A percentile compares a stretch with the other conserved stretches of the same genome.
These are phyloP conservation scores for Trogon surrucura DNA, from an alignment of 2,113 vertebrate species.

Conservation along the genomic window DNA sequence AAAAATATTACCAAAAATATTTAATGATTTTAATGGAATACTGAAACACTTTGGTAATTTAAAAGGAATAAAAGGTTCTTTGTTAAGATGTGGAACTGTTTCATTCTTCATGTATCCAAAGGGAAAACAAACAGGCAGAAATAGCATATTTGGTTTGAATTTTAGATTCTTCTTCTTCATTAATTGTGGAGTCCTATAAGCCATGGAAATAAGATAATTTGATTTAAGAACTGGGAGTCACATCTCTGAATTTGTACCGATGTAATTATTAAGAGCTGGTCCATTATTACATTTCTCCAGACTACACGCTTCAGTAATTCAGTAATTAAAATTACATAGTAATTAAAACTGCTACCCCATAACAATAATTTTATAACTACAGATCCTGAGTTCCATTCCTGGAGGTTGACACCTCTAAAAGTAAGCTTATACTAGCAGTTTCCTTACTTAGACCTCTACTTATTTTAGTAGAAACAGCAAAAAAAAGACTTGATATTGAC, in stretches of 20 bases:
- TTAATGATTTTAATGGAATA: slow-evolving; percentile 26
- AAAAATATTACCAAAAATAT: not conserved
- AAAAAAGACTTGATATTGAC: not conserved
- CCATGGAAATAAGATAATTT: not conserved
- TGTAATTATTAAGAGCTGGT: not conserved
- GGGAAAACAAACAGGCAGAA: not conserved
- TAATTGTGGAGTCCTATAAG: not conserved
- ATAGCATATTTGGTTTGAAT: not conserved
- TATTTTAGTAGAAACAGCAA: not conserved
- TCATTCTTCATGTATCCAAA: not conserved
- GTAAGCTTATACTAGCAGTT: not conserved
- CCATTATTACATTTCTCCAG: slow-evolving; percentile 11
- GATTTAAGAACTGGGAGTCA: not conserved
- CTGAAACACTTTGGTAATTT: not conserved
- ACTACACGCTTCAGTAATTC: slow-evolving; percentile 21
- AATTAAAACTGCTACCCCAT: slow-evolving; percentile 28
- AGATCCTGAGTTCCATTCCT: not conserved
- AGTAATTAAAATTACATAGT: slow-evolving; percentile 26
- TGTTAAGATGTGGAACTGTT: not conserved
- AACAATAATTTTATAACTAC: slow-evolving; percentile 40
- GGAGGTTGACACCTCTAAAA: not conserved
- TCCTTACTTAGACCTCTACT: not conserved
- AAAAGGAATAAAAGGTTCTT: not conserved
- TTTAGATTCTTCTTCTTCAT: not conserved
- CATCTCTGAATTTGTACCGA: not conserved